Conservation (phyloP, 2,888 invertebrate genomes). For the Parthenolecanium corni region DNA sequence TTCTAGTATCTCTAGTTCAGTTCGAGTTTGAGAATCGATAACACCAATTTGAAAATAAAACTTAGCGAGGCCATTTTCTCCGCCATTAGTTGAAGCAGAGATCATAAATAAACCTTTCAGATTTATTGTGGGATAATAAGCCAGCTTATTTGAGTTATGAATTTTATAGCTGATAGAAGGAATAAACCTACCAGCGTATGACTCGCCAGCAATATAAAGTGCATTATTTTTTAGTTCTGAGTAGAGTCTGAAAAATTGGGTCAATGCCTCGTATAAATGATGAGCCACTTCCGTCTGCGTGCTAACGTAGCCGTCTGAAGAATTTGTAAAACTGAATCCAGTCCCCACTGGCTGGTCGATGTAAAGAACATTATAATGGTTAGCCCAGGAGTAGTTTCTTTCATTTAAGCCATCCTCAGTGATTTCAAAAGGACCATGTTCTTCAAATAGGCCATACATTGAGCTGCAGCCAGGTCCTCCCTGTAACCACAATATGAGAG, state of each 20-base stretch:
- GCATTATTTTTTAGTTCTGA: constrained; percentile 58
- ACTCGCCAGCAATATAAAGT: constrained; percentile 82
- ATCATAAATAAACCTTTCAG: constrained; percentile 57
- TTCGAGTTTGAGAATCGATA: constrained; percentile 32
- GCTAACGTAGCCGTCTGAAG: constrained; percentile 61
- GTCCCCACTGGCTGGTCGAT: constrained; percentile 89
- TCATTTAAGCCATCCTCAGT: constrained; percentile 39
- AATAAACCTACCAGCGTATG: constrained; percentile 70
- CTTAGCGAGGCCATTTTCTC: constrained; percentile 64
- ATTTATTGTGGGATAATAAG: constrained; percentile 44
- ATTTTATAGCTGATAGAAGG: constrained; percentile 67
- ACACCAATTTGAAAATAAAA: constrained; percentile 65
- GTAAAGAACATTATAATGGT: constrained; percentile 67
- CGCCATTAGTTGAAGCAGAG: constrained; percentile 76
- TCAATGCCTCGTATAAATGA: constrained; percentile 61
- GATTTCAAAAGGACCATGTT: constrained; percentile 42
- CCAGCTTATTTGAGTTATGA: constrained; percentile 50
- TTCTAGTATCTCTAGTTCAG: constrained; percentile 29
- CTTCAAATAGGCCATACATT: constrained; percentile 35
- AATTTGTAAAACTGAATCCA: constrained; percentile 78
- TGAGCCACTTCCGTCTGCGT: constrained; percentile 69
- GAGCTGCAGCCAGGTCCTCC: constrained; percentile 64
- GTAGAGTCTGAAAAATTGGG: constrained; percentile 75
- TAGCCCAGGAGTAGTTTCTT: constrained; percentile 67
- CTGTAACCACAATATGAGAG: constrained; percentile 70